Evolutionary conservation across 2,888 invertebrate species (phyloP), one percentile per base, ranked within the genome.

Genomic region (Plagodis dolabraria): DNA sequence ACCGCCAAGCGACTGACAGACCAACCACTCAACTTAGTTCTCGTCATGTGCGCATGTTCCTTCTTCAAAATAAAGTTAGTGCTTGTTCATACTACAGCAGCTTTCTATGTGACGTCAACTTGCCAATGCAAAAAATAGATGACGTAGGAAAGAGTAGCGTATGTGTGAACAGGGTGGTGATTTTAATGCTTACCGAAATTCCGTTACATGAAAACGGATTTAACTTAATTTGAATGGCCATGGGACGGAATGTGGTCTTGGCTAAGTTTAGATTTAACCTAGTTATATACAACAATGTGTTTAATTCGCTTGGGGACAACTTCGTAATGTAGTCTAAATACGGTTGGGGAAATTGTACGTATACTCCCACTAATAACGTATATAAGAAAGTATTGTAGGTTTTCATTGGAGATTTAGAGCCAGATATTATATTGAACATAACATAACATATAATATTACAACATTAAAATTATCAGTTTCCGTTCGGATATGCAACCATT

Each of bases 1-100:
- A 82, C 80, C 84, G 79, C 74, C 72, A 80, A 80, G 70, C 74
- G 63, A 91, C 90, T 91, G 87, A 57, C 56, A 47, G 54, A 56
- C 57, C 47, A 67, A 67, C 58, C 61, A 60, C 64, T 54, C 67
- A 74, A 76, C 64, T 70, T 69, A 33, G 42, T 54, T 42, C 51
- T 56, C 53, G 62, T 43, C 64, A 49, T 60, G 38, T 75, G 80
- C 80, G 80, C 80, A 80, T 80, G 80, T 67, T 65, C 71, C 51
- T 57, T 0, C 1, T 6, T 5, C 7, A 33, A 46, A 56, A 40
- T 35, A 53, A 61, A 61, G 42, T 57, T 56, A 22, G 46, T 45
- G 40, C 11, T n/a, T 33, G 53, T 57, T 35, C 56, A 61, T 12
- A 61, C 40, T 53, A 22, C 0, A 33, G n/a, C 9, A 42, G 0